Evolutionary conservation across 2,113 vertebrate species (phyloP), one percentile per base, ranked within the genome.

Genomic region (Motacilla alba): DNA sequence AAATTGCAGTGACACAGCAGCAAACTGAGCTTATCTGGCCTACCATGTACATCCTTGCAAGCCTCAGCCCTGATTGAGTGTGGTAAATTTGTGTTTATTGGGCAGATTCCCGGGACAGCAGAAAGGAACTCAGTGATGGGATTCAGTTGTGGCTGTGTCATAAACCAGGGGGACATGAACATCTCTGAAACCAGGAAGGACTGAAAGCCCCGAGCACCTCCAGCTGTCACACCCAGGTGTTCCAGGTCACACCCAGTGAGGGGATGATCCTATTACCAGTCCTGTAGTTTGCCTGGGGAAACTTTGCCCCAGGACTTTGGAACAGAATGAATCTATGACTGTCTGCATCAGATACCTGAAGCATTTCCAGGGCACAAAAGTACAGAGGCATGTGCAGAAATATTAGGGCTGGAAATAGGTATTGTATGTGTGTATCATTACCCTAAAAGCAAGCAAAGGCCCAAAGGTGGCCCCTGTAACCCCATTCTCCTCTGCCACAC

Each of bases 101-200:
- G 37, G 69, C n/a, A 85, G 21, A 41, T 39, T 77, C 19, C 39
- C 27, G 13, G 22, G 35, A 50, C 33, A 70, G 35, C 41, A 84
- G 41, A 69, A 77, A 44, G 2, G 4, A 69, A 49, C 3, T 10
- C 22, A 82, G 18, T 15, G 16, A 27, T 13, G 17, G 75, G 28
- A 35, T 37, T 74, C 21, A 55, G 1, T 3, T 55, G 43, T 19
- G 67, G 13, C 35, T 74, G 43, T 60, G 66, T 46, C 59, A 60
- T 28, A 28, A 66, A 72, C 18, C 24, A 60, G 1, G 0, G 1
- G 5, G 16, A 44, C 27, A 69, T 1, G 63, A 52, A 58, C 12
- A 52, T 21, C 39, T 43, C 46, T 83, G 74, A 80, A 73, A 77
- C 5, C 18, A 75, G 33, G 30, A 50, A 72, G 22, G 9, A 27